Evolutionary conservation across 2,888 invertebrate species (phyloP), one percentile per base, ranked within the genome.

Genomic region (Chymomyza fuscimana): DNA sequence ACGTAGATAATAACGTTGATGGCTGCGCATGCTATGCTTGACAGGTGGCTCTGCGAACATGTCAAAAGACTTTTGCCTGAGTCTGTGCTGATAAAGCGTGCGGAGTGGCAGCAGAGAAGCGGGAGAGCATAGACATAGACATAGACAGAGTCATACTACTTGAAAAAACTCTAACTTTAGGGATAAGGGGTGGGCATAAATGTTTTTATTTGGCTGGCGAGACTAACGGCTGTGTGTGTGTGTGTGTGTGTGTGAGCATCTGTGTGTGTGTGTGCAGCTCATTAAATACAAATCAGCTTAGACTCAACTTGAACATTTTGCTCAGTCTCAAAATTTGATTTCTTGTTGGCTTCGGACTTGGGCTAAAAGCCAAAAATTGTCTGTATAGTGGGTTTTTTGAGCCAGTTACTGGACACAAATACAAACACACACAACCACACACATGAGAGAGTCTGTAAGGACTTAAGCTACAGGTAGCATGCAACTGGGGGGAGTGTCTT

Each of bases 261-360:
- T 58, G 69, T 65, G 40, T 63, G 51, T 59, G 66, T 69, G 65
- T 70, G 69, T 74, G 76, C 76, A 85, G 83, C 87, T 87, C 85
- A 86, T 87, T 87, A 86, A 83, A 83, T 80, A 75, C 79, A 86
- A 86, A 86, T 83, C 85, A 86, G 85, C 85, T 87, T 86, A 80
- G 77, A 69, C 69, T 52, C 51, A 65, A 36, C 32, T 15, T 15
- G 15, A 63, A 16, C 12, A 29, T n/a, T 29, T 59, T 59, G 29
- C 36, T 15, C 36, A 61, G 40, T n/a, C 50, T 63, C 16, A 50
- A 51, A 32, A 12, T 40, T 9, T 60, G 7, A 5, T 9, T 32
- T 0, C 32, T 32, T 32, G 3, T 32, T 32, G 32, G 32, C 32
- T 32, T 7, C 7, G 32, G 1, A 32, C 32, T 32, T 32, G 32